Conservation (phyloP, 2,113 vertebrate species). For the Syngnathus scovelli region DNA sequence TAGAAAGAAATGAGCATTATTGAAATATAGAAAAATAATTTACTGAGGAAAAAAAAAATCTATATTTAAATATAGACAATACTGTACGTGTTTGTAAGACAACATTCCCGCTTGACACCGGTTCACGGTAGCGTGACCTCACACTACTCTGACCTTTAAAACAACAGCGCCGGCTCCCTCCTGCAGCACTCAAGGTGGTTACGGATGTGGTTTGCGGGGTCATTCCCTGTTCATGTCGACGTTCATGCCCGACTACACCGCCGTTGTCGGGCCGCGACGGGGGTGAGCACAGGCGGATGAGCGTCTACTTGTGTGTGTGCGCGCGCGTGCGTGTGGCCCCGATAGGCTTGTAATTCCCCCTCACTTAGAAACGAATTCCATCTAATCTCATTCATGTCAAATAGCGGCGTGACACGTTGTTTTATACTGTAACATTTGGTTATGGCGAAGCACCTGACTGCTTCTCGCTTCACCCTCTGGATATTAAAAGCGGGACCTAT, state of each 20-base stretch:
- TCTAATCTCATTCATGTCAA: constrained; percentile 81
- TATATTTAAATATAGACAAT: neutral
- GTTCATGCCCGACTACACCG: constrained; percentile 66
- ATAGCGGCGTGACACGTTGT: constrained; percentile 71
- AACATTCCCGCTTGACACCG: constrained; percentile 1
- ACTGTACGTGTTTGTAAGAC: neutral
- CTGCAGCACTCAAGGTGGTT: constrained; percentile 44
- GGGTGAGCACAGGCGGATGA: constrained; percentile 46
- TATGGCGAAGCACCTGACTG: constrained; percentile 71
- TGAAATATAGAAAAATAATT: neutral
- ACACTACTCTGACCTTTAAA: constrained; percentile 56
- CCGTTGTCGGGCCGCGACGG: constrained; percentile 54
- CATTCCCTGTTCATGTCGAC: constrained; percentile 66
- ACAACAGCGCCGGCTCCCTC: constrained; percentile 56
- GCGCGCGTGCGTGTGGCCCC: constrained; percentile 18
- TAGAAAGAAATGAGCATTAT: neutral
- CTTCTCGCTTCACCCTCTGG: constrained; percentile 68
- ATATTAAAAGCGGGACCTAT: constrained; percentile 72
- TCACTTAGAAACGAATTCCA: constrained; percentile 78
- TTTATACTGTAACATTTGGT: constrained; percentile 77
- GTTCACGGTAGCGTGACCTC: constrained; percentile 24
- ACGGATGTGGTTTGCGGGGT: constrained; percentile 56
- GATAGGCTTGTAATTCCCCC: constrained; percentile 74
- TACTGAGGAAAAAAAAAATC: neutral
- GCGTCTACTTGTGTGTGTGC: constrained; percentile 13